Conservation (phyloP, 2,797 vertebrate species). For the Octomys mimax region DNA sequence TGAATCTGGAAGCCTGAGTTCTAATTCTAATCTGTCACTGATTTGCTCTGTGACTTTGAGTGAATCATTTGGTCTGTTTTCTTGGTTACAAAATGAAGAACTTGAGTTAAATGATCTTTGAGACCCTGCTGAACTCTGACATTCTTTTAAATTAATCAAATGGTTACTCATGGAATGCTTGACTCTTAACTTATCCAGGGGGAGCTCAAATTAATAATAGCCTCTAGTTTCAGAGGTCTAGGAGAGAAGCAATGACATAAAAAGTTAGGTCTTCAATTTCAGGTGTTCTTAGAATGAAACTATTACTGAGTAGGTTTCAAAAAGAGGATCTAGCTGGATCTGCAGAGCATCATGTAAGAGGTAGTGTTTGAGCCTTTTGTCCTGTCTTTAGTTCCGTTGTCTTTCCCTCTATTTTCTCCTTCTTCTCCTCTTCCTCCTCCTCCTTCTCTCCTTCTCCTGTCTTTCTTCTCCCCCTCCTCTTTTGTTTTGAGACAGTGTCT, state of each 20-base stretch:
- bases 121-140: neutral
- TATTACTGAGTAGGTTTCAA: neutral
- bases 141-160: slow-evolving; percentile 31
- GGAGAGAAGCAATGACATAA: neutral
- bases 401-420: neutral
- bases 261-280: neutral
- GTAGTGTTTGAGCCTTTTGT: neutral
- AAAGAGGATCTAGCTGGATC: neutral
- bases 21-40: neutral
- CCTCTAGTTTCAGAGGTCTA: slow-evolving; percentile 8
- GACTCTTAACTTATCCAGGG: neutral
- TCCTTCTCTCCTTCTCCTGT: no score
- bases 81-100: slow-evolving; percentile 19
- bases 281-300: neutral
- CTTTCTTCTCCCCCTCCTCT: neutral
- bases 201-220: neutral
- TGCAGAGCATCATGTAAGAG: neutral
- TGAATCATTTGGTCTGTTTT: slow-evolving; percentile 18
- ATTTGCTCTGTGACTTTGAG: slow-evolving; percentile 46
- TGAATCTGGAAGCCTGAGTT: neutral
- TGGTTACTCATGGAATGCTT: neutral
- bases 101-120: slow-evolving; percentile 39
- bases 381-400: neutral
- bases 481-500: neutral
- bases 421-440: neutral